Conservation (phyloP, 1,140 invertebrate species). For the Lepidurus couesii region DNA sequence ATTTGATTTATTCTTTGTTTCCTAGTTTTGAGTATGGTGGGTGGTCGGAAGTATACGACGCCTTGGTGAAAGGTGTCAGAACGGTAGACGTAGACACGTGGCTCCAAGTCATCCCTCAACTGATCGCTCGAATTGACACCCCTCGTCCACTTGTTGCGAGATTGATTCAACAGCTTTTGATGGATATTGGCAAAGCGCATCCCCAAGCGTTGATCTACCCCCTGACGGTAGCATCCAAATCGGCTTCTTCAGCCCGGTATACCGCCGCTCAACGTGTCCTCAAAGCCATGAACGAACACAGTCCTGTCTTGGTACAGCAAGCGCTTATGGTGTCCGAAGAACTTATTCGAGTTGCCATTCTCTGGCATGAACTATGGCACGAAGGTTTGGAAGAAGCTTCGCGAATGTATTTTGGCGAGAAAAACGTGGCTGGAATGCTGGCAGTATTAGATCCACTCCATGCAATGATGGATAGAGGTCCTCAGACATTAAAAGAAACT, state of each 20-base stretch:
- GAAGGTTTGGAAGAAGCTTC: constrained; percentile 97
- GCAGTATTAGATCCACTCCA: constrained; percentile 91
- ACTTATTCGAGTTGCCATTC: constrained; percentile 92
- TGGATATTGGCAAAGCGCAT: constrained; percentile 78
- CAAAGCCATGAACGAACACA: constrained; percentile 92
- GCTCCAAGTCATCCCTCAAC: constrained; percentile 94
- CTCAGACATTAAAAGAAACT: constrained; percentile 92
- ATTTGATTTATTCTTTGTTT: not conserved
- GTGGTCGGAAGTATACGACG: constrained; percentile 85
- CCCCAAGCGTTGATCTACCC: constrained; percentile 92
- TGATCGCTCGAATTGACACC: constrained; percentile 96
- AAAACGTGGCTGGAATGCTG: constrained; percentile 92
- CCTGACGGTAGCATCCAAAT: constrained; percentile 94
- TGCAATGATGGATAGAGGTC: constrained; percentile 84
- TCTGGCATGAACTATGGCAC: constrained; percentile 99
- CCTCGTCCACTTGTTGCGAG: constrained; percentile 76
- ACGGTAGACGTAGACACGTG: constrained; percentile 96
- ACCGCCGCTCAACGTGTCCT: constrained; percentile 92
- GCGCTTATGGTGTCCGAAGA: constrained; percentile 90
- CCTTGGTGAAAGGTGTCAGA: constrained; percentile 83
- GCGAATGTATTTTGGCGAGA: constrained; percentile 90
- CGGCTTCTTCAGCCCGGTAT: constrained; percentile 71
- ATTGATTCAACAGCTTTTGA: constrained; percentile 85
- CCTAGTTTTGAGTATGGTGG: constrained; percentile 77
- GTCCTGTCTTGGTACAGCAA: constrained; percentile 82